Percentiles rank a stretch among this genome's conserved stretches.
These are phyloP conservation scores for Boulengeromyrus knoepffleri DNA, from an alignment of 2,113 vertebrate genomes.

Conservation along the genomic window DNA sequence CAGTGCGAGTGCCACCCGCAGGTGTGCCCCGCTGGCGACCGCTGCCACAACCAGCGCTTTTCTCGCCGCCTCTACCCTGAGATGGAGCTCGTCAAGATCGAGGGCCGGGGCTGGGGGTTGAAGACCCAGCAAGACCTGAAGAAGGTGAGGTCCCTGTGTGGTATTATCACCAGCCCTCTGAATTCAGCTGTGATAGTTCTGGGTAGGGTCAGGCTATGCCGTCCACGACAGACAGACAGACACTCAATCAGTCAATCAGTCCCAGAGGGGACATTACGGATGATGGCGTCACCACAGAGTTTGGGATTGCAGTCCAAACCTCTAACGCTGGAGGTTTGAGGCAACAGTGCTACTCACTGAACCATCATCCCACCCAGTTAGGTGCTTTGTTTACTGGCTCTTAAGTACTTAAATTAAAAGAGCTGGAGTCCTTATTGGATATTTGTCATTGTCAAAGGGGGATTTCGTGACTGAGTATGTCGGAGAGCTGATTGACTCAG, in stretches of 20 bases:
- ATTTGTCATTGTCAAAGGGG: conserved; percentile 59
- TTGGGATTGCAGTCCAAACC: background rate
- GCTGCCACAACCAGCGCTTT: conserved; percentile 93
- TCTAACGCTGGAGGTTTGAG: background rate
- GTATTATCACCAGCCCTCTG: background rate
- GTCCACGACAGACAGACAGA: background rate
- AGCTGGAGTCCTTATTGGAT: background rate
- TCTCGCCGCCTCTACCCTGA: conserved; percentile 83
- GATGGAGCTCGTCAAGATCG: conserved; percentile 81
- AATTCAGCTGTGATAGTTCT: background rate
- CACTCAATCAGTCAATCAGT: background rate
- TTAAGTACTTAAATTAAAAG: background rate
- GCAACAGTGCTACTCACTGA: background rate
- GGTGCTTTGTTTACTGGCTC: background rate
- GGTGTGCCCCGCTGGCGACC: conserved; percentile 84
- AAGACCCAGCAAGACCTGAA: conserved; percentile 79
- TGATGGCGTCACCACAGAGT: background rate
- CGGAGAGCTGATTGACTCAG: conserved; percentile 90
- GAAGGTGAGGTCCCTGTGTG: conserved; percentile 64
- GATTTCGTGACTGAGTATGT: conserved; percentile 97
- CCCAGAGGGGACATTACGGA: background rate
- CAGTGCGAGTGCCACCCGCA: conserved; percentile 95
- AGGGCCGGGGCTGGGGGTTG: conserved; percentile 86
- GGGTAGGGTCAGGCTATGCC: background rate
- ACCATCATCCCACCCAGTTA: background rate